Evolutionary conservation across 1,140 invertebrate genomes (phyloP).

Genomic region (Brachionus rubens): DNA sequence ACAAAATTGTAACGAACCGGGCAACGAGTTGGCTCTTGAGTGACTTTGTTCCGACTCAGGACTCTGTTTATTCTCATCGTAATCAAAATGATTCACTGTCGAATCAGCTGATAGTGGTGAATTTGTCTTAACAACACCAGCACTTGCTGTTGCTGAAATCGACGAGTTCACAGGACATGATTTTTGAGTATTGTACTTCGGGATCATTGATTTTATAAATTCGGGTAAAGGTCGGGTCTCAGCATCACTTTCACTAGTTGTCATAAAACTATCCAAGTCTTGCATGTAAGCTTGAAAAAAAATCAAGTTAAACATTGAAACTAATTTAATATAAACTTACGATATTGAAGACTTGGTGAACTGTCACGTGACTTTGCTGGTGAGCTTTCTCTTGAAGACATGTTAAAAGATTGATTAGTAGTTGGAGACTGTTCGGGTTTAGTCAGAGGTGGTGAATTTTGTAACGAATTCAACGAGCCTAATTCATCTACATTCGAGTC

Average conservation of each 20-base stretch:
- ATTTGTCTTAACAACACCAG: background rate
- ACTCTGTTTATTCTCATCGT: background rate
- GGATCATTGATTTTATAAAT: too few relatives aligned
- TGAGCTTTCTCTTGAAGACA: constrained; percentile 27
- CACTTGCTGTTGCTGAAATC: background rate
- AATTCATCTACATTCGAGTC: background rate
- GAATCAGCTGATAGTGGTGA: background rate
- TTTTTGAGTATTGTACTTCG: background rate
- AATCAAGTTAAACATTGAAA: background rate
- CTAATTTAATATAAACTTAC: background rate
- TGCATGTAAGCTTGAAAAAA: constrained; percentile 3
- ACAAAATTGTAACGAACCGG: background rate
- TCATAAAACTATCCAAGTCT: background rate
- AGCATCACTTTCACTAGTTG: constrained; percentile 9
- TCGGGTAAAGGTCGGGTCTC: background rate
- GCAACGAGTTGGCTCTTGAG: background rate
- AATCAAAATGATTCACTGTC: background rate
- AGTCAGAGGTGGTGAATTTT: background rate
- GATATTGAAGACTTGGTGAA: background rate
- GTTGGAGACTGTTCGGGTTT: constrained; percentile 15
- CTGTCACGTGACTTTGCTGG: background rate
- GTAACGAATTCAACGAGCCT: background rate
- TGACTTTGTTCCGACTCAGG: background rate
- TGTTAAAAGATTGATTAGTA: background rate
- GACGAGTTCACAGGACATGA: background rate